These are phyloP conservation scores for Dioctria linearis DNA, from an alignment of 2,888 invertebrate genomes.

Conservation along the genomic window DNA sequence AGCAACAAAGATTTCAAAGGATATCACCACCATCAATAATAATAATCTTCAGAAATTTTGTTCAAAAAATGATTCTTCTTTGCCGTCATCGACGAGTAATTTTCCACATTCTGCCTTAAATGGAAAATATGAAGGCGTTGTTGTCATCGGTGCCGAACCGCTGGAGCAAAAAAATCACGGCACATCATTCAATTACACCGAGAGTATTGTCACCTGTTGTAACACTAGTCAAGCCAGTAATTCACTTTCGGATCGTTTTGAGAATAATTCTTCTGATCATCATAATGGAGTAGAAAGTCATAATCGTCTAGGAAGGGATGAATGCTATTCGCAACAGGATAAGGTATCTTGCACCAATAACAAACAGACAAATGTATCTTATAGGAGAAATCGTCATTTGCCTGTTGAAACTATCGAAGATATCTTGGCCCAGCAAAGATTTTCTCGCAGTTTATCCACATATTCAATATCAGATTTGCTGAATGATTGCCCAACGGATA, in stretches of 20 bases:
- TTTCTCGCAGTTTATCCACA: constrained; percentile 68
- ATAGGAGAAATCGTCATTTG: constrained; percentile 15
- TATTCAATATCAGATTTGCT: constrained; percentile 70
- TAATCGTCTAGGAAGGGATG: background rate
- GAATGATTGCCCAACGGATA: constrained; percentile 61
- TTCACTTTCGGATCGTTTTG: background rate
- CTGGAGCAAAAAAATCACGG: background rate
- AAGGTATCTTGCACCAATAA: too few species aligned
- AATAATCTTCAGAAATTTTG: background rate
- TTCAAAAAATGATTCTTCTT: too few species aligned
- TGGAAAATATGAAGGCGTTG: background rate
- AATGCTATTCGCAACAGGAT: background rate
- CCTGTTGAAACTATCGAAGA: constrained; percentile 69
- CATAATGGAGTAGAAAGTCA: background rate
- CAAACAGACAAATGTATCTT: background rate
- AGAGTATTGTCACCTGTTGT: constrained; percentile 14
- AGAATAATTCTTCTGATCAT: background rate
- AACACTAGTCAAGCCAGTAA: constrained; percentile 31
- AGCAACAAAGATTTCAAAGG: background rate
- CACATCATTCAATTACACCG: constrained; percentile 5
- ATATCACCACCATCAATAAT: background rate
- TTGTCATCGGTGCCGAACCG: background rate
- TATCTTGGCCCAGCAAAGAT: constrained; percentile 67
- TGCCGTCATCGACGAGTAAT: background rate
- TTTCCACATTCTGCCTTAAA: constrained; percentile 6